A percentile compares a stretch with the other conserved stretches of the same genome.
phyloP scores from a whole-genome alignment of 2,113 vertebrate genomes.

The Procavia capensis region DNA sequence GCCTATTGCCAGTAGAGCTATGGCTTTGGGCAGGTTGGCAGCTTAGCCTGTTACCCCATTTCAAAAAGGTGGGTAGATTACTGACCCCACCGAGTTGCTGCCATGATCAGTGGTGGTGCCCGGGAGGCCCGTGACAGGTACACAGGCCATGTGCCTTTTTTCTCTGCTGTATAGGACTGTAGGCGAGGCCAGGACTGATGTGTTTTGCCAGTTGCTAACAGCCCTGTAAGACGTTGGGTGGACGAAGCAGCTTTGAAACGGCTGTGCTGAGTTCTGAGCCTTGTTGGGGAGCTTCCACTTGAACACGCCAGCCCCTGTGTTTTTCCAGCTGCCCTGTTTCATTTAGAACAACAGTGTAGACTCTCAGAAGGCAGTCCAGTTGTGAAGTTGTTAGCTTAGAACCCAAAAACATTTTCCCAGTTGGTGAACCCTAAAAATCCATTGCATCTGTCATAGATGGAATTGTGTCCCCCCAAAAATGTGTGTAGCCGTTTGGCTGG shows the following conservation, averaged over 20 bases:
- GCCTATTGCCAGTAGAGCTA: background rate
- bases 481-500: no score
- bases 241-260: background rate
- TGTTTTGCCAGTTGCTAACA: background rate
- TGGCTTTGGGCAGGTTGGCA: background rate
- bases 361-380: background rate
- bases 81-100: background rate
- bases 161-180: background rate
- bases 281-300: background rate
- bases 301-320: background rate
- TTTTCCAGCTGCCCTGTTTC: background rate
- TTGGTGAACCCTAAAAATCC: background rate
- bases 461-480: no score
- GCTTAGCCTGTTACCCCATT: background rate
- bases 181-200: background rate
- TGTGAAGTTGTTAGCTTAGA: background rate
- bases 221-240: background rate
- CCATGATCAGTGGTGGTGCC: background rate
- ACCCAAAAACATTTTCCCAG: background rate
- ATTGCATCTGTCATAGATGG: no score
- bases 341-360: background rate
- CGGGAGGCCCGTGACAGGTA: background rate
- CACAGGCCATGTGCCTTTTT: background rate
- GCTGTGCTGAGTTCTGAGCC: background rate
- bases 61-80: background rate